Percentiles rank a stretch among this genome's conserved stretches.
Conservation (phyloP, 1,140 invertebrate species). For the Mylabris phalerata region DNA sequence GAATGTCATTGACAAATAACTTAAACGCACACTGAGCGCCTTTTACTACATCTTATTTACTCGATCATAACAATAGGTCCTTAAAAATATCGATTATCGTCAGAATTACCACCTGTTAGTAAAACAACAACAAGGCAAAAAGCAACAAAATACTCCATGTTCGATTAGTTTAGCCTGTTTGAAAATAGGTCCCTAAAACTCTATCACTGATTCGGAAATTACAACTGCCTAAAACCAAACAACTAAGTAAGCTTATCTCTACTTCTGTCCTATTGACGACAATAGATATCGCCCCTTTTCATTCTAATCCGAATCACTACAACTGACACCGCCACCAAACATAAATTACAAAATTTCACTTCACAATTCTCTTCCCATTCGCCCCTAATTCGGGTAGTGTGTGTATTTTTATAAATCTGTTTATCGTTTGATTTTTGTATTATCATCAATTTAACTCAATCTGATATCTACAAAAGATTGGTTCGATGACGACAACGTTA, state of each 20-base stretch:
- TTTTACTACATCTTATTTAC: constrained; percentile 32
- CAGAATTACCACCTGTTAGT: not conserved
- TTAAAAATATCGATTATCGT: not conserved
- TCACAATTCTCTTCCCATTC: too few relatives aligned
- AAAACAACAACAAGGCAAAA: too few relatives aligned
- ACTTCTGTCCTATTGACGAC: not conserved
- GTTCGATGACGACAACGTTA: too few relatives aligned
- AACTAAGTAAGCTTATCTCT: constrained; percentile 8
- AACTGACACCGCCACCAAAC: not conserved
- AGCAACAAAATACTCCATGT: too few relatives aligned
- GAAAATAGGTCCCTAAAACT: not conserved
- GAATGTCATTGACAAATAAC: constrained; percentile 39
- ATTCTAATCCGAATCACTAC: constrained; percentile 18
- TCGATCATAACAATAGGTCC: not conserved
- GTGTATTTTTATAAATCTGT: too few relatives aligned
- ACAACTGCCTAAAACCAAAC: constrained; percentile 14
- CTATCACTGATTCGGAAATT: constrained; percentile 16
- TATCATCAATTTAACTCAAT: too few relatives aligned
- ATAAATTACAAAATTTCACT: constrained; percentile 17
- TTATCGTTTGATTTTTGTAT: too few relatives aligned
- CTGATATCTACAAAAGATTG: too few relatives aligned
- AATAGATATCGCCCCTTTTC: constrained; percentile 8
- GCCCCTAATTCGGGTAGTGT: too few relatives aligned
- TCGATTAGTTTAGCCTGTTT: too few relatives aligned
- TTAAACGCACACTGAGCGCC: constrained; percentile 27